A percentile compares a stretch with the other conserved stretches of the same genome.
Evolutionary conservation across 1,140 invertebrate genomes (phyloP).

Genomic region (Pseudomyrmex sp.): DNA sequence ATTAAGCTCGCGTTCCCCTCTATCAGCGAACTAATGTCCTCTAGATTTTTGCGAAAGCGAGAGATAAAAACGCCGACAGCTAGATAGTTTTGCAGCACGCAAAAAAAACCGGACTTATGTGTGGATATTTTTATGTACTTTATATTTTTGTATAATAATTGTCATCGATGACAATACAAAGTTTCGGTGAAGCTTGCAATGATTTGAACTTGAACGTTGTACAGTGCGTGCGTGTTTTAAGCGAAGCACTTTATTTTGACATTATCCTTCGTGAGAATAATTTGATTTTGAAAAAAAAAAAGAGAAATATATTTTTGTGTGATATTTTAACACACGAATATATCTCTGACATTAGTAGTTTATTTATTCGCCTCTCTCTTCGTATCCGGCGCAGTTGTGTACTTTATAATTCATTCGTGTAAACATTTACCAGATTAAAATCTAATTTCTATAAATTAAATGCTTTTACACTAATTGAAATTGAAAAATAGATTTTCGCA

Average conservation of each 20-base stretch:
- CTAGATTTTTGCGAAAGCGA: conserved; percentile 28
- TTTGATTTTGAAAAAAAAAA: conserved; percentile 47
- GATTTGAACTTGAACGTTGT: conserved; percentile 21
- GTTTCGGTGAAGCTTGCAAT: neutral
- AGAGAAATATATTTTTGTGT: conserved; percentile 11
- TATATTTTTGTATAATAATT: neutral
- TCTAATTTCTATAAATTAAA: conserved; percentile 49
- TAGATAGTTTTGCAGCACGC: neutral
- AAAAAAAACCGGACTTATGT: neutral
- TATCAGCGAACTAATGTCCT: conserved; percentile 15
- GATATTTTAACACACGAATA: conserved; percentile 11
- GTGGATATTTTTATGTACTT: neutral
- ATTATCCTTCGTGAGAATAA: conserved; percentile 27
- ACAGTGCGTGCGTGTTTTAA: neutral
- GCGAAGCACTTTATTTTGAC: conserved; percentile 36
- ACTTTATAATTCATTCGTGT: conserved; percentile 12
- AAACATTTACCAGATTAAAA: conserved; percentile 43
- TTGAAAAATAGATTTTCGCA: neutral
- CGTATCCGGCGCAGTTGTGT: conserved; percentile 27
- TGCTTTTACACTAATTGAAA: conserved; percentile 42
- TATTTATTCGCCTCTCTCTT: conserved; percentile 38
- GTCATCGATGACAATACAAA: neutral
- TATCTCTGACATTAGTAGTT: conserved; percentile 37
- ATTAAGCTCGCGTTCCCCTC: conserved; percentile 33
- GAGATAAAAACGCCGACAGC: neutral